Base-by-base conservation (phyloP, 2,113 vertebrate genomes). In the Pterophyllum scalare region DNA sequence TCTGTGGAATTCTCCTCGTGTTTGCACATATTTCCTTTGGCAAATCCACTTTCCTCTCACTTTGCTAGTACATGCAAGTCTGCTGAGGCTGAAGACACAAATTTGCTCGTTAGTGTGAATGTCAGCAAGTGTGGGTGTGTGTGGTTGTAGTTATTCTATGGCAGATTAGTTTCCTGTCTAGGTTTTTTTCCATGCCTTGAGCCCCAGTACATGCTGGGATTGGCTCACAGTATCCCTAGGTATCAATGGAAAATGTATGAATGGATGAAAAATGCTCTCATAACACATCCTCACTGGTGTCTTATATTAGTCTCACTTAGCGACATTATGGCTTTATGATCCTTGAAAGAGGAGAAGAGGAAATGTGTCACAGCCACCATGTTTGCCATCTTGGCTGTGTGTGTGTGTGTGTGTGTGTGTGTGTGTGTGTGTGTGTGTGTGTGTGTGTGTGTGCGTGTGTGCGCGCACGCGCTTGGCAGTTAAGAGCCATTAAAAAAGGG, bases 401-500 rank as follows among this genome's bases (percentile, higher is more conserved):
- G 61, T 62, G 28, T 75, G 24, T 35, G 26, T 52, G 49, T 58
- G 43, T 59, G 57, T 26, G 58, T 56, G 20, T 56, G 54, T 10
- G 20, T 56, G 58, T 8, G 56, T 57, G 56, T 79, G 59, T 72
- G 75, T 84, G 70, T 85, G 59, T 84, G 75, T 89, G 15, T 65
- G 59, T 80, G 59, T 72, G 75, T 78, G 15, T 60, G 59, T 77
- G 57, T 70, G 74, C 75, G 35, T 58, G 61, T 77, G 28, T 77
- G 78, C 67, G 60, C 81, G 74, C 89, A 58, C 85, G 88, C 90
- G 90, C 86, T 94, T 94, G 94, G 93, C 94, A 94, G 79, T 91
- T 72, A 79, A 67, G 82, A 90, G 58, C 94, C 90, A 95, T 95
- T 94, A 95, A 94, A 95, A 95, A 81, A 86, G 88, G 93, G 92